Evolutionary conservation across 2,797 vertebrate species (phyloP).

Genomic region (Lindbergichthys nudifrons): DNA sequence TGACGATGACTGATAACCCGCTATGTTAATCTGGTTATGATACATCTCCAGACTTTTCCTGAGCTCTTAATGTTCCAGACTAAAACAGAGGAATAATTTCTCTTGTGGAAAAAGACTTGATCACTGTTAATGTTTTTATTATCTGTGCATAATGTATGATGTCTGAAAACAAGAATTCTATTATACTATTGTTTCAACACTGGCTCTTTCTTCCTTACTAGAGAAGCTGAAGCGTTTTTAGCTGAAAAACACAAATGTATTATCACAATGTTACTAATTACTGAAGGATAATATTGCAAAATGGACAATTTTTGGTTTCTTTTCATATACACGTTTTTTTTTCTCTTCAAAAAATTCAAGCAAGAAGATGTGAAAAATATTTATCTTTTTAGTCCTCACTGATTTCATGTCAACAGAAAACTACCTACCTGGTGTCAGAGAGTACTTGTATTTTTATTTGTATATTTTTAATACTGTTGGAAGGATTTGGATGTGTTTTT

Average conservation of each 20-base stretch:
- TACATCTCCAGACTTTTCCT: conserved; percentile 43
- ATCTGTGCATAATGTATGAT: conserved; percentile 80
- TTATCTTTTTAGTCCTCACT: conserved; percentile 84
- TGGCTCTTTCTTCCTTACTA: conserved; percentile 78
- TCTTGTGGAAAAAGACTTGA: conserved; percentile 63
- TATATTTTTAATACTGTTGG: conserved; percentile 84
- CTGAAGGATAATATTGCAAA: conserved; percentile 77
- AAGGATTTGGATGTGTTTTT: conserved; percentile 79
- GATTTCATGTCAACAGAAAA: conserved; percentile 85
- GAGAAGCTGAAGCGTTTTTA: conserved; percentile 64
- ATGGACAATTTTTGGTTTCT: conserved; percentile 56
- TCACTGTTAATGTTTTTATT: conserved; percentile 75
- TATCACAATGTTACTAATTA: conserved; percentile 80
- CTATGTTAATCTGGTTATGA: conserved; percentile 27
- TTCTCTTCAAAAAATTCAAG: conserved; percentile 71
- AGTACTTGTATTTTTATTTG: conserved; percentile 85
- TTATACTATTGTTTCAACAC: conserved; percentile 81
- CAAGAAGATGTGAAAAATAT: conserved; percentile 84
- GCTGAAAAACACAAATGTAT: conserved; percentile 59
- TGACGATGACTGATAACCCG: conserved; percentile 31
- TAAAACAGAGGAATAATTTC: conserved; percentile 52
- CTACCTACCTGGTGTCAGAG: conserved; percentile 84
- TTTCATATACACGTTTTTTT: conserved; percentile 62
- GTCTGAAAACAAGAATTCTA: conserved; percentile 78
- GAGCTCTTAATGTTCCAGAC: conserved; percentile 59